These are phyloP conservation scores for Tethya wilhelma DNA, from an alignment of 37 sponge, comb jelly and placozoan genomes.

Conservation along the genomic window DNA sequence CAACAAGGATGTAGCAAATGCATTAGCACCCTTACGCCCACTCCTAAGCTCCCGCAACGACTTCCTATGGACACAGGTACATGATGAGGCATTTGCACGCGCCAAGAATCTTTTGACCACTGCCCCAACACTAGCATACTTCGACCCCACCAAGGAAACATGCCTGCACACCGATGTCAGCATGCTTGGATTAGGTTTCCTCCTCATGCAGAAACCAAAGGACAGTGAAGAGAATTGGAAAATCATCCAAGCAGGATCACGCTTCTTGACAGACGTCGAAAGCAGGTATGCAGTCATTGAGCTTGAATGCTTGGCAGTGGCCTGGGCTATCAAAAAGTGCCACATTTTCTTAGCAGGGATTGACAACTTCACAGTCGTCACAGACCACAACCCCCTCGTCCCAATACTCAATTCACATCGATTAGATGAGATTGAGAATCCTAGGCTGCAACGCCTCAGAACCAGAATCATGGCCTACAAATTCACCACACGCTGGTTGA, in stretches of 20 bases:
- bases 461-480: slow-evolving; percentile 37
- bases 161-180: slow-evolving; percentile 53
- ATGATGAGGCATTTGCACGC: slow-evolving; percentile 25
- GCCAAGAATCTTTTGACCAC: slow-evolving; percentile 17
- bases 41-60: slow-evolving; percentile 51
- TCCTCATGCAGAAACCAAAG: slow-evolving; percentile 19
- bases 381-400: slow-evolving; percentile 48
- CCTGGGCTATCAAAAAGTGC: slow-evolving; percentile 52
- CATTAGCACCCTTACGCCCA: slow-evolving; percentile 21
- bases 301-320: slow-evolving; percentile 39
- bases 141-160: slow-evolving; percentile 40
- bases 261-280: slow-evolving; percentile 42
- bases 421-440: slow-evolving; percentile 61
- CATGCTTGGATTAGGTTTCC: slow-evolving; percentile 30
- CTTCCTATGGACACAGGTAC: slow-evolving; percentile 33
- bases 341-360: slow-evolving; percentile 36
- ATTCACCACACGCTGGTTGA: slow-evolving; percentile 39
- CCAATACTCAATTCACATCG: slow-evolving; percentile 54
- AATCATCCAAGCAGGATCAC: slow-evolving; percentile 31
- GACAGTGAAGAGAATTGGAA: slow-evolving; percentile 7
- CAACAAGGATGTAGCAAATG: too few species aligned
- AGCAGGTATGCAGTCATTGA: slow-evolving; percentile 48
- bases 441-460: slow-evolving; percentile 44
- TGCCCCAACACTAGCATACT: slow-evolving; percentile 36
- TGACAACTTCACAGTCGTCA: slow-evolving; percentile 46